Conservation (phyloP, 2,113 vertebrate genomes). For the Calypte anna region DNA sequence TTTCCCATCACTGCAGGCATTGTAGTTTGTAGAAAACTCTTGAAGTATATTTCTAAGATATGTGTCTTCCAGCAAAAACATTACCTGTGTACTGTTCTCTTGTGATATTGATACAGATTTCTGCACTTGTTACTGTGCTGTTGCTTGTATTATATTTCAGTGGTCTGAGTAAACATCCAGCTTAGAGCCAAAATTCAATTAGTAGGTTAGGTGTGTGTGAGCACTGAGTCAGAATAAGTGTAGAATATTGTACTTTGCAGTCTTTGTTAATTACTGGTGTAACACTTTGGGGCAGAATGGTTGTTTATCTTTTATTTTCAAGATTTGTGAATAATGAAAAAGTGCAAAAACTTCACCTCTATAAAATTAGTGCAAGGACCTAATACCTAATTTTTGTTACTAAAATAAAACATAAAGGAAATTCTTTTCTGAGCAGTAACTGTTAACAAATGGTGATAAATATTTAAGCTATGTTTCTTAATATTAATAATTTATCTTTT, state of each 20-base stretch:
- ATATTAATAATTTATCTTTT: conserved; percentile 35
- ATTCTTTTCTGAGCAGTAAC: neutral
- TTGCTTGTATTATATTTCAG: neutral
- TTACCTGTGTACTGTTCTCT: neutral
- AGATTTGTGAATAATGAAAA: neutral
- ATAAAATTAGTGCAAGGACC: neutral
- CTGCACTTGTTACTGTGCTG: neutral
- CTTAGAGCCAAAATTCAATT: neutral
- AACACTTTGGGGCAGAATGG: neutral
- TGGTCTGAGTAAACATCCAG: neutral
- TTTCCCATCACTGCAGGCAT: neutral
- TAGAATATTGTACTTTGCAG: neutral
- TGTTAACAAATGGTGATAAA: conserved; percentile 23
- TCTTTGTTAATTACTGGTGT: neutral
- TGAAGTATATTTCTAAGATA: neutral
- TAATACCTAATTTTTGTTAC: neutral
- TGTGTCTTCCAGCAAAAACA: neutral
- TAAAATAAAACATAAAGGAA: neutral
- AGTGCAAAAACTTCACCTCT: neutral
- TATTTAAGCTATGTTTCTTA: conserved; percentile 7
- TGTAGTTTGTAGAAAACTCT: neutral
- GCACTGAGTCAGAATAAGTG: neutral
- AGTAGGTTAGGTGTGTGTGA: neutral
- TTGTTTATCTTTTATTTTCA: neutral
- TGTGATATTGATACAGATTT: neutral